A percentile compares a stretch with the other conserved stretches of the same genome.
Conservation (phyloP, 2,888 invertebrate genomes). For the Petrolisthes cinctipes region DNA sequence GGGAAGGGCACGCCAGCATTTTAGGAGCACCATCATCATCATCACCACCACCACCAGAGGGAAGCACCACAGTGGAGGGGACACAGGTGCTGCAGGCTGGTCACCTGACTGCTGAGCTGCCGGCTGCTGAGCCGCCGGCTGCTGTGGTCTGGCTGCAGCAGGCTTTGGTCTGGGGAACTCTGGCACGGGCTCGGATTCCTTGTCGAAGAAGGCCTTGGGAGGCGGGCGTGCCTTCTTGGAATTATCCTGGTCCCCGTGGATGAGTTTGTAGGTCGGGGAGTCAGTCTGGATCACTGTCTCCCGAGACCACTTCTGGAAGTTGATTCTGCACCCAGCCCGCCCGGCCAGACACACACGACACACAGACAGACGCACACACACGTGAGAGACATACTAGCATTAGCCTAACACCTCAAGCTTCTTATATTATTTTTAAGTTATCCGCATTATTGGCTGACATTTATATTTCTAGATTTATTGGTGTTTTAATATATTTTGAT, state of each 20-base stretch:
- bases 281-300: conserved; percentile 67
- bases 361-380: conserved; percentile 37
- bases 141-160: conserved; percentile 30
- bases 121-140: conserved; percentile 21
- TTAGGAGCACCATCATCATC: conserved; percentile 31
- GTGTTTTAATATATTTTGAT: too few species aligned
- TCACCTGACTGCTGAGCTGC: conserved; percentile 47
- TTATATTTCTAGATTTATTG: too few species aligned
- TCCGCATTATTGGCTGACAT: too few species aligned
- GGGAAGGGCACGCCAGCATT: conserved; percentile 41
- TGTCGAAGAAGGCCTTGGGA: conserved; percentile 33
- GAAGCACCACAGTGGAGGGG: conserved; percentile 25
- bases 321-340: conserved; percentile 77
- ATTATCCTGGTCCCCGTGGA: conserved; percentile 67
- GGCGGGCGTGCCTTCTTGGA: conserved; percentile 40
- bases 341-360: conserved; percentile 34
- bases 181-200: conserved; percentile 40
- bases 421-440: too few species aligned
- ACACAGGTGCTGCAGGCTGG: conserved; percentile 21
- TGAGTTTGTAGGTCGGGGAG: conserved; percentile 68
- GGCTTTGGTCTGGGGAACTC: conserved; percentile 48
- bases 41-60: conserved; percentile 13
- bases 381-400: conserved; percentile 24
- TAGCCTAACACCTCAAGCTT: too few species aligned
- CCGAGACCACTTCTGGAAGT: conserved; percentile 92